A percentile compares a stretch with the other conserved stretches of the same genome.
Evolutionary conservation across 2,797 vertebrate species (phyloP).

Genomic region (Enteromius paludinosus): DNA sequence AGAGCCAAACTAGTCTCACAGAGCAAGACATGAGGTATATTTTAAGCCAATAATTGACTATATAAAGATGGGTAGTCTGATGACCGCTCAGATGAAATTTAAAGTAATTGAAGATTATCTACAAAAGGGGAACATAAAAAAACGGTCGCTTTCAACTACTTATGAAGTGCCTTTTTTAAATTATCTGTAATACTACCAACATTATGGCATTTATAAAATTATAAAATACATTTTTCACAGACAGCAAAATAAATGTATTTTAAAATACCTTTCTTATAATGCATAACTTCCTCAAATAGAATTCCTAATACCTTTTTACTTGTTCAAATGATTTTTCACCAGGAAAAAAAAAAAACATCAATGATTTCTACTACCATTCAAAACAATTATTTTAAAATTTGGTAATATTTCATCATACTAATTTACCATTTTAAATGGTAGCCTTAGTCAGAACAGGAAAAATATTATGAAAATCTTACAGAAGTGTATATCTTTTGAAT

Average conservation of each 20-base stretch:
- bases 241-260: background rate
- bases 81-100: background rate
- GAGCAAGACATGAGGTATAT: background rate
- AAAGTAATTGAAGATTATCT: background rate
- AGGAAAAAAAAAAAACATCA: background rate
- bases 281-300: background rate
- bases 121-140: background rate
- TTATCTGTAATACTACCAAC: background rate
- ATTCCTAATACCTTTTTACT: background rate
- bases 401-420: background rate
- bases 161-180: background rate
- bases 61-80: background rate
- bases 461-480: background rate
- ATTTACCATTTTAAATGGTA: background rate
- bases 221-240: background rate
- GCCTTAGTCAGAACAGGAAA: background rate
- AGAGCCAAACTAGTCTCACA: background rate
- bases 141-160: too few species aligned
- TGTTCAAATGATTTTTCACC: too few species aligned
- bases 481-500: background rate
- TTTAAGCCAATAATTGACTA: background rate
- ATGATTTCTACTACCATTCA: background rate
- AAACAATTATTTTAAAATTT: background rate
- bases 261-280: background rate
- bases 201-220: background rate